Conservation (phyloP, 1,140 invertebrate genomes). For the Orussus abietinus region DNA sequence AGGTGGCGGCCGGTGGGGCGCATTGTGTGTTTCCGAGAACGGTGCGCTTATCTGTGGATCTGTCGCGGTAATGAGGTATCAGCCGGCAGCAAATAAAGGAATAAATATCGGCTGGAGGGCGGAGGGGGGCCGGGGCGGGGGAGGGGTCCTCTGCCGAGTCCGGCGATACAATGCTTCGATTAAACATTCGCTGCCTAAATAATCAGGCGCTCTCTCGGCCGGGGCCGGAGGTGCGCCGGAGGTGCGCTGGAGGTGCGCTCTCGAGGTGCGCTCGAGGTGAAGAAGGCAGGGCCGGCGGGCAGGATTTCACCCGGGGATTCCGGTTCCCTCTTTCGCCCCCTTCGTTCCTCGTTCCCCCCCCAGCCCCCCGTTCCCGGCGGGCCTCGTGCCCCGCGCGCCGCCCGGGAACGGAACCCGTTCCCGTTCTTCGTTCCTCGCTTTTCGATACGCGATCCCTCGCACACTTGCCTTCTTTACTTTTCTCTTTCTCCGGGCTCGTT, state of each 20-base stretch:
- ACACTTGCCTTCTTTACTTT: conserved; percentile 11
- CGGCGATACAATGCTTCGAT: conserved; percentile 54
- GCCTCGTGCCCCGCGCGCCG: too few species aligned
- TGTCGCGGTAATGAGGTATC: conserved; percentile 56
- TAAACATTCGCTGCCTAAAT: conserved; percentile 55
- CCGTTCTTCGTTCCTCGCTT: conserved; percentile 25
- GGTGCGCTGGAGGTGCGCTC: too few species aligned
- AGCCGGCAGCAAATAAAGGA: conserved; percentile 52
- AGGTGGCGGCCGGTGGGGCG: too few species aligned
- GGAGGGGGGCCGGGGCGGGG: background rate
- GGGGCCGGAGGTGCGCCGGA: conserved; percentile 10
- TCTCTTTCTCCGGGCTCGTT: conserved; percentile 7
- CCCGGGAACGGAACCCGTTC: conserved; percentile 37
- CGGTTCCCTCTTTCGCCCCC: too few species aligned
- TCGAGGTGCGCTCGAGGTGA: too few species aligned
- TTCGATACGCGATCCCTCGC: conserved; percentile 28
- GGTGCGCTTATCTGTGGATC: conserved; percentile 51
- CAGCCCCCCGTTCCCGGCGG: too few species aligned
- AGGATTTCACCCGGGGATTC: conserved; percentile 27
- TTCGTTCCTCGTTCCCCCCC: too few species aligned
- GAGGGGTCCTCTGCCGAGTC: conserved; percentile 26
- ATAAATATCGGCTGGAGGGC: conserved; percentile 38
- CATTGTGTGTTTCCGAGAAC: conserved; percentile 53
- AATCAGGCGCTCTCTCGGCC: conserved; percentile 41
- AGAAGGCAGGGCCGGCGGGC: conserved; percentile 14